Evolutionary conservation across 2,888 invertebrate genomes (phyloP).

Genomic region (Andrena marginata): DNA sequence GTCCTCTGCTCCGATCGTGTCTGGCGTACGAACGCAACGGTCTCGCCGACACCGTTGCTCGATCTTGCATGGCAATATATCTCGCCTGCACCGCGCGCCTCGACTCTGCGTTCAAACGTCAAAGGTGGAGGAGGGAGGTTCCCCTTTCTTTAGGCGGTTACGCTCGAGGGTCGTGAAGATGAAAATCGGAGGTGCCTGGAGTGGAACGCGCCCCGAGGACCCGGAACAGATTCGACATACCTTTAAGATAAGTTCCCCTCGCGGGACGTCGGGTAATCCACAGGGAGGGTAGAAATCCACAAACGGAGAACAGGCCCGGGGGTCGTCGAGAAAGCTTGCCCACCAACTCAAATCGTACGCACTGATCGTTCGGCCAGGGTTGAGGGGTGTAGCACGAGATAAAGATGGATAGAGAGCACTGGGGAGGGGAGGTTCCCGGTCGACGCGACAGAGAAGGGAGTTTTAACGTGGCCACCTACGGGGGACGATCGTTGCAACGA

Average conservation of each 20-base stretch:
- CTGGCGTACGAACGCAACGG: not conserved
- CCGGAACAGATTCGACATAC: slow-evolving; percentile 38
- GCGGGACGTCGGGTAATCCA: slow-evolving; percentile 68
- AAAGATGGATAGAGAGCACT: not conserved
- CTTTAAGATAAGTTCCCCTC: slow-evolving; percentile 56
- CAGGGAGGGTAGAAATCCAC: slow-evolving; percentile 65
- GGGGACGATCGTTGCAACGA: slow-evolving; percentile 34
- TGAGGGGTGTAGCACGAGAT: slow-evolving; percentile 3
- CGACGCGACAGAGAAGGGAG: slow-evolving; percentile 31
- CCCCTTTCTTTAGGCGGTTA: no score
- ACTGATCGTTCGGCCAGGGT: slow-evolving; percentile 58
- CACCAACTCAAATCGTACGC: slow-evolving; percentile 66
- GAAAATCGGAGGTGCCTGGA: not conserved
- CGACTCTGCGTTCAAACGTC: not conserved
- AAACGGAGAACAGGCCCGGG: slow-evolving; percentile 36
- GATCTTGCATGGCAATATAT: not conserved
- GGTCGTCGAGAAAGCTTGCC: slow-evolving; percentile 33
- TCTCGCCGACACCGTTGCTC: slow-evolving; percentile 1
- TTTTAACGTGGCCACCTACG: slow-evolving; percentile 48
- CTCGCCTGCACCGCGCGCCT: not conserved
- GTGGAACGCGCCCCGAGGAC: not conserved
- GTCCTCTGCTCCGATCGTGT: not conserved
- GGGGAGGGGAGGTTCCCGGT: not conserved
- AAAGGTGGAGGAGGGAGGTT: no score
- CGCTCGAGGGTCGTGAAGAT: no score